Evolutionary conservation across 2,888 invertebrate species (phyloP), one percentile per base, ranked within the genome.

Genomic region (Acrocera orbiculus): DNA sequence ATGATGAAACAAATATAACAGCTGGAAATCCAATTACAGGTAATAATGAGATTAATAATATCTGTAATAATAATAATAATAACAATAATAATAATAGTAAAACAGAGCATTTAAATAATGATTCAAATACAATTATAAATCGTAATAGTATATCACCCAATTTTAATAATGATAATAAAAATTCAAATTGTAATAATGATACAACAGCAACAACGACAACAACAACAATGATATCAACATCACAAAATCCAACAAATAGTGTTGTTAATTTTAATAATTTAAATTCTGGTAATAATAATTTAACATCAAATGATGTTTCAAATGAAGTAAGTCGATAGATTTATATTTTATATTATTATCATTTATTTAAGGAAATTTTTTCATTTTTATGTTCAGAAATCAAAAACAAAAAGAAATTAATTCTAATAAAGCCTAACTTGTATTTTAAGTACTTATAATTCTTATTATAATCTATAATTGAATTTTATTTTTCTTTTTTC

Each of bases 11-110:
- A 28, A 23, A 27, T 27, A 23, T 27, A 27, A 28, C 14, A 22
- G 23, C 27, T 33, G 15, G 17, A 22, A 26, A 10, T 32, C 17
- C 22, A 10, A 28, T 27, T 33, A 28, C 15, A 27, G 16, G 20
- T 33, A 28, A 27, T 27, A 19, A 13, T 33, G 20, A 14, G 27
- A 22, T 22, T 34, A 16, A 11, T 34, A 23, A 22, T 34, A 23
- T 3, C 23, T n/a, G 16, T 34, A 23, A 28, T 34, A 23, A 20
- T 34, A 16, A 6, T 34, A 22, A 28, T 26, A 22, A 10, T 27
- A 28, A 9, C 22, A 28, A 13, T 34, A 28, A 11, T 34, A 28
- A 20, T 27, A 15, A 20, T 31, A 13, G 10, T 20, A 13, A 20
- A 20, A 13, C 14, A 13, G 4, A 23, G 4, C 5, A 19, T 30